Conservation (phyloP, 2,888 invertebrate genomes). For the Serrognathus titanus region DNA sequence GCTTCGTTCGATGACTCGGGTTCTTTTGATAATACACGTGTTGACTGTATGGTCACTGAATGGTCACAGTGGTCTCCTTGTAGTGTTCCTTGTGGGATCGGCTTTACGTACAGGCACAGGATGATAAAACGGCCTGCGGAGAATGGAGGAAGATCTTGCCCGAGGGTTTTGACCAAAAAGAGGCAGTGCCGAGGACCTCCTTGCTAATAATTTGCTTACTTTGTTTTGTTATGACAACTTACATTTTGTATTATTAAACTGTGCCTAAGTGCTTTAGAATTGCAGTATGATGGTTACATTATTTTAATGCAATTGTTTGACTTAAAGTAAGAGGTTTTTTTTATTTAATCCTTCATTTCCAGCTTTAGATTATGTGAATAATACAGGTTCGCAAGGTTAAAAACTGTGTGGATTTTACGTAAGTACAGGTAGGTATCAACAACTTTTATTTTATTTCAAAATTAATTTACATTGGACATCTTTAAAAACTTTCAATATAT, state of each 20-base stretch:
- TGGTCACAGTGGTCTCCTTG: conserved; percentile 87
- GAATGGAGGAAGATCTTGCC: conserved; percentile 65
- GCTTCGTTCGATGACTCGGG: neutral
- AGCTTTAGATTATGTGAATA: too few species aligned
- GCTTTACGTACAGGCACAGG: conserved; percentile 63
- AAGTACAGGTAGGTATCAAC: neutral
- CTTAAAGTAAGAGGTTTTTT: too few species aligned
- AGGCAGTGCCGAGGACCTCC: conserved; percentile 51
- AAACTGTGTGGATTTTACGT: too few species aligned
- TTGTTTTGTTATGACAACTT: neutral
- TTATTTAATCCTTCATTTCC: too few species aligned
- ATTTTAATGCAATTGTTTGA: neutral
- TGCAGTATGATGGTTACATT: neutral
- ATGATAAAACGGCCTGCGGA: conserved; percentile 60
- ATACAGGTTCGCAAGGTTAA: too few species aligned
- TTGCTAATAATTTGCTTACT: conserved; percentile 20
- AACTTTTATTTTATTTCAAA: neutral
- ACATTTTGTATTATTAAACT: neutral
- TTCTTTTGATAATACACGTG: conserved; percentile 17
- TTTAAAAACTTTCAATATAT: neutral
- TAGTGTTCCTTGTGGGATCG: conserved; percentile 75
- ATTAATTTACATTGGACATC: neutral
- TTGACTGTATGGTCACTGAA: conserved; percentile 68
- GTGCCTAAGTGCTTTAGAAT: neutral
- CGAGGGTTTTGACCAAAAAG: conserved; percentile 56